Evolutionary conservation across 2,888 invertebrate genomes (phyloP), one percentile per base, ranked within the genome.

Genomic region (Drosophila dives): DNA sequence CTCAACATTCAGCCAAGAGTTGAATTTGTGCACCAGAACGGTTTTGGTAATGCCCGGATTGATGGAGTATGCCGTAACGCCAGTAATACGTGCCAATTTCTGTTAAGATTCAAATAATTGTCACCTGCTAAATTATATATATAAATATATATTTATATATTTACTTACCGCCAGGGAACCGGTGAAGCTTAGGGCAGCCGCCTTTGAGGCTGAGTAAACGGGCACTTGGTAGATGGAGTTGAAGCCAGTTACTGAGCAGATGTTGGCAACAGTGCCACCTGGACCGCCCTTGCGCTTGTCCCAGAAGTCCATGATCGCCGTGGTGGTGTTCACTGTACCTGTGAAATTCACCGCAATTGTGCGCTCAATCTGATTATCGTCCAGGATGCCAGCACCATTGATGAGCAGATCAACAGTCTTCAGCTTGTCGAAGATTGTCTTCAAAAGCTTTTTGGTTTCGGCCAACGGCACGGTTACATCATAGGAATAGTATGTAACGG

Each of bases 121-220:
- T 1, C 7, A 29, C 1, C 6, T 15, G 17, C 23, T 17, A 4
- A 10, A 5, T 3, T 6, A 4, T 20, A 11, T 2, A 40, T 12
- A 8, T 11, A 3, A 2, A 2, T 23, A 5, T 11, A 36, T 10
- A 10, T n/a, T 5, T 50, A 5, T n/a, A 2, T 10, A 4, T 11
- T 26, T n/a, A 85, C 91, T 84, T 77, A 91, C 93, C 56, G 92
- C 89, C 56, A 93, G 70, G n/a, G 90, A 89, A 32, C 83, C 84
- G 48, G 91, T 92, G 77, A 93, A 93, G 70, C 92, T 93, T 23
- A 93, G 81, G 7, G 93, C 92, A 34, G 93, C 93, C 7, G 91
- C 90, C 72, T 93, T 93, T 12, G 92, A 86, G 12, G 92, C 93
- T n/a, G 90, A 86, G 77, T 93, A 93, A 0, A 93, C 89, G 15